Conservation (phyloP, 2,797 vertebrate genomes). For the Todus mexicanus region DNA sequence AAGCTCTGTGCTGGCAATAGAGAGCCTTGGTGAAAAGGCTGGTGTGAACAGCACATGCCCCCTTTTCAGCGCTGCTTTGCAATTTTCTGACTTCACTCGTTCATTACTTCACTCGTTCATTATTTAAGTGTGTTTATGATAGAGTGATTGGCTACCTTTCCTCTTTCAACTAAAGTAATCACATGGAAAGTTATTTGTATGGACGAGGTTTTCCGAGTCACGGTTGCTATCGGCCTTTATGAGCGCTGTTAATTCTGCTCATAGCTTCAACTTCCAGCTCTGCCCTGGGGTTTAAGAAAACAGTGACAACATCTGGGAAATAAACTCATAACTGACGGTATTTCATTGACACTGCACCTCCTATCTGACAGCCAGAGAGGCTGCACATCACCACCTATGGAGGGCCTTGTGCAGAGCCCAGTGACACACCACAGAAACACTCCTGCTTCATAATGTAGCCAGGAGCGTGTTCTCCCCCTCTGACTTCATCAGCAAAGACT, state of each 20-base stretch:
- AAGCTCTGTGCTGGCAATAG: neutral
- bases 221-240: neutral
- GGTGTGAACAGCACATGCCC: neutral
- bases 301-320: neutral
- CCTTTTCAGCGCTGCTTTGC: neutral
- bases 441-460: neutral
- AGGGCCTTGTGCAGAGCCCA: neutral
- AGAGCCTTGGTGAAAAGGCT: neutral
- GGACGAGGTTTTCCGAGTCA: neutral
- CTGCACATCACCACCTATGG: neutral
- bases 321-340: neutral
- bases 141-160: neutral
- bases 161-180: neutral
- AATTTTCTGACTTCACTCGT: neutral
- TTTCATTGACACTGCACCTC: neutral
- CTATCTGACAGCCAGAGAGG: accelerated
- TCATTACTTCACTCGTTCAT: neutral
- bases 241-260: neutral
- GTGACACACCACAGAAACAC: neutral
- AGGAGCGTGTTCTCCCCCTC: neutral
- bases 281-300: neutral
- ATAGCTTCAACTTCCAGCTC: neutral
- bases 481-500: neutral
- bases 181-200: neutral
- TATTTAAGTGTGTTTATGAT: neutral